Base-by-base conservation (phyloP, 2,797 vertebrate species). In the Neomorphus geoffroyi region DNA sequence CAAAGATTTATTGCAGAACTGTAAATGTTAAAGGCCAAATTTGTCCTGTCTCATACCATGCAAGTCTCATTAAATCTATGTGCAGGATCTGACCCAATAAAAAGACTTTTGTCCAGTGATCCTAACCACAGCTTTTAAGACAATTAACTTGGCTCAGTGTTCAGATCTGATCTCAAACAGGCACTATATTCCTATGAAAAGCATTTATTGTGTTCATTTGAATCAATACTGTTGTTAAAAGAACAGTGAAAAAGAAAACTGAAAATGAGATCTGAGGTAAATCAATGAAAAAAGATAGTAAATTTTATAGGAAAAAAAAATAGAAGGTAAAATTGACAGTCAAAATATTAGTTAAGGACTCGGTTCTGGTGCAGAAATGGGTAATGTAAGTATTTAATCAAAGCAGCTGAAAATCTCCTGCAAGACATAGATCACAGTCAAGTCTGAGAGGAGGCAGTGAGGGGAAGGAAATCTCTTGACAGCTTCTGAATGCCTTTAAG, bases 171-270 rank as follows among this genome's bases (percentile, higher is more conserved):
- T 88, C 85, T 93, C 82, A 58, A 88, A 35, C 39, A 93, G 70
- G 84, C 95, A 56, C 50, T 23, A 17, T 39, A 62, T 83, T 80
- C 70, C 43, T 81, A 83, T 73, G 64, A 43, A 92, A 90, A 80
- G 27, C 67, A 92, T 96, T 94, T 95, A 87, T 92, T 92, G 84
- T 67, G 62, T 77, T 80, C 37, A n/a, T 75, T 64, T 72, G 48
- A 80, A 93, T 96, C 90, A 71, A 92, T 85, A 90, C 32, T 14
- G 23, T 50, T 77, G 80, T 65, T 92, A 69, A 81, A 93, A 91
- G 65, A 87, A 69, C 13, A 45, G 56, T 33, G 46, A 45, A 24
- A 60, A 65, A 64, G 66, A 71, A 64, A 72, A 61, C 39, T 54
- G 19, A 53, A 65, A 74, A 46, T 45, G 82, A 3, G 2, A 22